phyloP scores from a whole-genome alignment of 2,797 vertebrate species.

The Cyclopterus lumpus region DNA sequence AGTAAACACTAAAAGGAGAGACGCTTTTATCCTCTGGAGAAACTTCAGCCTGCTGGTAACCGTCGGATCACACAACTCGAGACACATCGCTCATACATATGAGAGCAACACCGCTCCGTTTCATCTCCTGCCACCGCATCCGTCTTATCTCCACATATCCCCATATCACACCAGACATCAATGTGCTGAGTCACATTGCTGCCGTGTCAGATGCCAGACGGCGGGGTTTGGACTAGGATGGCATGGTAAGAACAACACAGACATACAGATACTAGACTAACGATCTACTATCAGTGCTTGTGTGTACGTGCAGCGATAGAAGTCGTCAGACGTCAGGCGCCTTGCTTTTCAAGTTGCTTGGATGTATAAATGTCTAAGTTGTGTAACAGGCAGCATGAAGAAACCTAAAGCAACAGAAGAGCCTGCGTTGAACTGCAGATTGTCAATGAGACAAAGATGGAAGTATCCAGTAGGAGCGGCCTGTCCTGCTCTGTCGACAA shows the following conservation, averaged over 20 bases:
- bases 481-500: not conserved
- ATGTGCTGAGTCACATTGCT: slow-evolving; percentile 61
- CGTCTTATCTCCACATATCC: slow-evolving; percentile 57
- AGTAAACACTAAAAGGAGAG: slow-evolving; percentile 1
- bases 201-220: slow-evolving; percentile 53
- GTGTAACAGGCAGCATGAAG: slow-evolving; percentile 8
- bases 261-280: slow-evolving; percentile 24
- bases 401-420: slow-evolving; percentile 7
- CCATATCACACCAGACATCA: slow-evolving; percentile 65
- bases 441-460: not conserved
- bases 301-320: slow-evolving; percentile 5
- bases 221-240: slow-evolving; percentile 27
- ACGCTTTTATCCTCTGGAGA: slow-evolving; percentile 18
- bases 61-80: slow-evolving; percentile 43
- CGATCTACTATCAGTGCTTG: not conserved
- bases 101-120: slow-evolving; percentile 40
- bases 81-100: slow-evolving; percentile 37
- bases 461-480: not conserved
- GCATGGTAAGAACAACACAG: slow-evolving; percentile 36
- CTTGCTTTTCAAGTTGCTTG: slow-evolving; percentile 30
- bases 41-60: slow-evolving; percentile 36
- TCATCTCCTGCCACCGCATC: slow-evolving; percentile 63
- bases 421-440: not conserved
- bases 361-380: slow-evolving; percentile 13
- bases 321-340: slow-evolving; percentile 23